phyloP scores from a whole-genome alignment of 2,888 invertebrate species.

The Parnassius orleans region DNA sequence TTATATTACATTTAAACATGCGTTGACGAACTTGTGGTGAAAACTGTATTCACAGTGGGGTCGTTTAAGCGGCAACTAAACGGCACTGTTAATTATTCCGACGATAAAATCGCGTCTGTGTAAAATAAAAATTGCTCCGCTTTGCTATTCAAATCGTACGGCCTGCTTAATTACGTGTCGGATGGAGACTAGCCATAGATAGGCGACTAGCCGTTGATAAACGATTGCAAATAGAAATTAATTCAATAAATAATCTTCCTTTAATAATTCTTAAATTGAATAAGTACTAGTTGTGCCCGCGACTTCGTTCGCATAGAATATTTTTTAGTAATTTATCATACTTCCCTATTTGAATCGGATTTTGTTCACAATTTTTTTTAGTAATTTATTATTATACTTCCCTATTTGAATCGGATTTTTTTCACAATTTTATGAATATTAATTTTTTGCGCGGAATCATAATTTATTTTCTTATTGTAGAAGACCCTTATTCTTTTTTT shows the following conservation, averaged over 20 bases:
- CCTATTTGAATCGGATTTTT: too few species aligned
- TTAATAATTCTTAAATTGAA: too few species aligned
- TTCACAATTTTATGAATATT: too few species aligned
- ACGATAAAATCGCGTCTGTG: slow-evolving; percentile 65
- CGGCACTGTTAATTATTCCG: slow-evolving; percentile 64
- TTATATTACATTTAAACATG: slow-evolving; percentile 28
- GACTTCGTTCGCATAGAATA: too few species aligned
- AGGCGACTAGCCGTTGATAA: slow-evolving; percentile 34
- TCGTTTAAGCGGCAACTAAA: slow-evolving; percentile 67
- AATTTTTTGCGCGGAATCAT: too few species aligned
- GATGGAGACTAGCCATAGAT: slow-evolving; percentile 27
- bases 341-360: too few species aligned
- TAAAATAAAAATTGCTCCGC: slow-evolving; percentile 67
- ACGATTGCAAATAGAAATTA: slow-evolving; percentile 16
- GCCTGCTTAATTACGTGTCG: slow-evolving; percentile 59
- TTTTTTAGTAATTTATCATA: too few species aligned
- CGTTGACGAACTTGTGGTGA: slow-evolving; percentile 38
- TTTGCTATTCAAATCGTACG: slow-evolving; percentile 69
- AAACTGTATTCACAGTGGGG: slow-evolving; percentile 39
- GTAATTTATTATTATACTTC: too few species aligned
- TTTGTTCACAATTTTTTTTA: too few species aligned
- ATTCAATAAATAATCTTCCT: not conserved
- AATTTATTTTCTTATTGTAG: too few species aligned
- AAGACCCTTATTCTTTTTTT: too few species aligned
- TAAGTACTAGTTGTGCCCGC: too few species aligned